Evolutionary conservation across 37 sponge, comb jelly and placozoan species (phyloP).

Genomic region (Petrosia ficiformis): DNA sequence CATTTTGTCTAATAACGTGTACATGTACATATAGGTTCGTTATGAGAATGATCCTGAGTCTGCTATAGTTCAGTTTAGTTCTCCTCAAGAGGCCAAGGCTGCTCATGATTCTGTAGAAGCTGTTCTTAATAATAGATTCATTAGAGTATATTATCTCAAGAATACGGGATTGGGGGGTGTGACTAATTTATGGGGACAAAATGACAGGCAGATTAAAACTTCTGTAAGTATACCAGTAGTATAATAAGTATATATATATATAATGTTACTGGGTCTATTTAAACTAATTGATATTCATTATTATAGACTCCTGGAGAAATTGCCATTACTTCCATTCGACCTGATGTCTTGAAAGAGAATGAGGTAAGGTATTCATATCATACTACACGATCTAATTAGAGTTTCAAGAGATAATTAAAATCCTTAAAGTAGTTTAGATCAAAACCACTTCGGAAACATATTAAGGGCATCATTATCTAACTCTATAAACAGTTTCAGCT

Average conservation of each 20-base stretch:
- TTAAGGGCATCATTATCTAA: too few relatives aligned
- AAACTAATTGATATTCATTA: constrained; percentile 3
- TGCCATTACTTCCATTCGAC: background rate
- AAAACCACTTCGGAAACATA: too few relatives aligned
- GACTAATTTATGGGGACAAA: constrained; percentile 1
- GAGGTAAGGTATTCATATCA: too few relatives aligned
- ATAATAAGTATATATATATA: too few relatives aligned
- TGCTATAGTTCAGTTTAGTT: constrained; percentile 82
- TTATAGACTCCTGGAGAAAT: constrained; percentile 9
- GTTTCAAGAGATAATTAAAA: too few relatives aligned
- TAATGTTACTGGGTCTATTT: too few relatives aligned
- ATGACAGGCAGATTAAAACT: too few relatives aligned
- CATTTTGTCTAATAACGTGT: background rate
- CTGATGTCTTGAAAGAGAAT: background rate
- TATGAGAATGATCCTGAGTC: constrained; percentile 82
- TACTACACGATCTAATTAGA: too few relatives aligned
- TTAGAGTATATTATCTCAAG: constrained; percentile 64
- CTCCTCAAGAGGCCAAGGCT: constrained; percentile 68
- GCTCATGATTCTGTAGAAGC: constrained; percentile 86
- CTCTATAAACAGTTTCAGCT: too few relatives aligned
- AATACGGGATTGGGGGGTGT: constrained; percentile 9
- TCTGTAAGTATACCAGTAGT: too few relatives aligned
- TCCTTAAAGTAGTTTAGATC: too few relatives aligned
- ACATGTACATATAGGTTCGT: constrained; percentile 44
- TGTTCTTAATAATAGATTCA: constrained; percentile 83